Percentiles rank a stretch among this genome's conserved stretches.
Evolutionary conservation across 2,888 invertebrate genomes (phyloP).

Genomic region (Carcina quercana): DNA sequence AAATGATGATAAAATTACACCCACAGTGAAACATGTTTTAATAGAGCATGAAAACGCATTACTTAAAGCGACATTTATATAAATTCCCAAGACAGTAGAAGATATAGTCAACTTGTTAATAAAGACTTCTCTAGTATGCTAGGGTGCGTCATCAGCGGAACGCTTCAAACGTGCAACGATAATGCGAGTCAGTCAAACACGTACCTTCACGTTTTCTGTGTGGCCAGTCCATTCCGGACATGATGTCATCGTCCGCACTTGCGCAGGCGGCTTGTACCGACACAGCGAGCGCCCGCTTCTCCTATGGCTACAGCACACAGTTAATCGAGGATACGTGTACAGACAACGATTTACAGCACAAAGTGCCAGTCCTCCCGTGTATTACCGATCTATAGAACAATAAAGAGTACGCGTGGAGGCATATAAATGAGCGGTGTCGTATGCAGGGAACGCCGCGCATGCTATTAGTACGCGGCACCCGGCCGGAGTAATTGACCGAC

Average conservation of each 20-base stretch:
- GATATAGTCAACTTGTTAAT: too few relatives aligned
- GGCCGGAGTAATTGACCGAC: conserved; percentile 70
- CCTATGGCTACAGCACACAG: conserved; percentile 52
- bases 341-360: conserved; percentile 71
- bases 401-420: conserved; percentile 59
- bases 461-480: conserved; percentile 64
- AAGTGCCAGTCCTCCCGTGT: conserved; percentile 72
- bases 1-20: too few relatives aligned
- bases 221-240: conserved; percentile 61
- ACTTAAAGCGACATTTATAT: too few relatives aligned
- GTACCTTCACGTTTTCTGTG: conserved; percentile 61
- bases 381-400: conserved; percentile 73
- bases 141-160: conserved; percentile 45
- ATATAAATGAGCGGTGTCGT: conserved; percentile 66
- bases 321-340: conserved; percentile 69
- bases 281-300: conserved; percentile 43
- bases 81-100: too few relatives aligned
- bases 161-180: conserved; percentile 34
- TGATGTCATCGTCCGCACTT: conserved; percentile 63
- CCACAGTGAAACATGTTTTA: too few relatives aligned
- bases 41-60: too few relatives aligned
- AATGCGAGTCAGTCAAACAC: conserved; percentile 42
- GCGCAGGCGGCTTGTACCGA: conserved; percentile 56
- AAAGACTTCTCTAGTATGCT: too few relatives aligned
- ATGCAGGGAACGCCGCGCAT: conserved; percentile 58